phyloP scores from a whole-genome alignment of 2,113 vertebrate genomes.

The Semicossyphus pulcher region DNA sequence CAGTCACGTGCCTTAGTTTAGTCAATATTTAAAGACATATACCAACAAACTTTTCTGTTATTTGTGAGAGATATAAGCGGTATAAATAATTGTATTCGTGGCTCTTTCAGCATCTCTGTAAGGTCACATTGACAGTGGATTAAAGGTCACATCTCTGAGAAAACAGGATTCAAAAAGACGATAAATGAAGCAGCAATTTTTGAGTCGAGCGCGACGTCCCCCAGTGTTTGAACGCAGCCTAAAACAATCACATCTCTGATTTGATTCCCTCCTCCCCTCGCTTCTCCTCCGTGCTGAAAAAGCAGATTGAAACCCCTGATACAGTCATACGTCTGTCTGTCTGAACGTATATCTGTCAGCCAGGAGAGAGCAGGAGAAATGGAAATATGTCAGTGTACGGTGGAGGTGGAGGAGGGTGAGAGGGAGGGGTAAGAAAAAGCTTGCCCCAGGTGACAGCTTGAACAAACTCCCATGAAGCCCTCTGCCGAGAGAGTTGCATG shows the following conservation, averaged over 20 bases:
- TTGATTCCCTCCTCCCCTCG: conserved; percentile 24
- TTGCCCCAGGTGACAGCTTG: conserved; percentile 78
- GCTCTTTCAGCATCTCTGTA: no score
- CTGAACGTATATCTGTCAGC: conserved; percentile 56
- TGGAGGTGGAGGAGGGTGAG: not conserved
- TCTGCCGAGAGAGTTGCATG: conserved; percentile 62
- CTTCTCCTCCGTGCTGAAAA: conserved; percentile 42
- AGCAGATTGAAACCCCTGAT: conserved; percentile 64
- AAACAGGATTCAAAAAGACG: not conserved
- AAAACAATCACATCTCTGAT: conserved; percentile 56
- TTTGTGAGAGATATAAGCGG: no score
- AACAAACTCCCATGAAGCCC: conserved; percentile 71
- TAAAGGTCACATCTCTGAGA: not conserved
- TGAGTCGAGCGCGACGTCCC: conserved; percentile 11
- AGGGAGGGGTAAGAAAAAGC: conserved; percentile 41
- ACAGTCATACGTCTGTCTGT: conserved; percentile 53
- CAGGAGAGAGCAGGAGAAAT: conserved; percentile 24
- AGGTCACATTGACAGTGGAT: not conserved
- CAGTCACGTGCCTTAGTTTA: not conserved
- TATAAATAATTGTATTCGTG: no score
- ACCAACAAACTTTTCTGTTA: not conserved
- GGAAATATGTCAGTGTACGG: conserved; percentile 40
- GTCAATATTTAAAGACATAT: not conserved
- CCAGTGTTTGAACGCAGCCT: conserved; percentile 41
- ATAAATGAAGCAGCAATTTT: conserved; percentile 2